Conservation (phyloP, 2,888 invertebrate genomes). For the Diplolepis rosae region DNA sequence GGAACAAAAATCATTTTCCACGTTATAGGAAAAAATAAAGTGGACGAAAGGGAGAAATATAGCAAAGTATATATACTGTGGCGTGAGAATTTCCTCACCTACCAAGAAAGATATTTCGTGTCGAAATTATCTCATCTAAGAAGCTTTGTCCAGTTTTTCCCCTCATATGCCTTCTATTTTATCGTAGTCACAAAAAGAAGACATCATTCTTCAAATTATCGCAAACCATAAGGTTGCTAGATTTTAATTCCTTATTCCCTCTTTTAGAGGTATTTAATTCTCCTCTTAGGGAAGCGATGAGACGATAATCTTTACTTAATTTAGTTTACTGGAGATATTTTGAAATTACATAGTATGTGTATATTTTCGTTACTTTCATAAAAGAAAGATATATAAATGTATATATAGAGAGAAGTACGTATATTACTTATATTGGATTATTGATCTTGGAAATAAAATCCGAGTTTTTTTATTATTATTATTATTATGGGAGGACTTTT, state of each 20-base stretch:
- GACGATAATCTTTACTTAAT: neutral
- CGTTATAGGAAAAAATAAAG: slow-evolving; percentile 20
- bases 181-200: neutral
- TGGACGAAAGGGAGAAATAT: slow-evolving; percentile 23
- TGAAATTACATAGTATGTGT: too few species aligned
- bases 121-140: slow-evolving; percentile 10
- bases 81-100: neutral
- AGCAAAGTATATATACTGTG: slow-evolving; percentile 7
- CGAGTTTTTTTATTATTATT: too few species aligned
- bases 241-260: slow-evolving; percentile 13
- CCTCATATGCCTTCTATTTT: neutral
- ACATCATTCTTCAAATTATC: neutral
- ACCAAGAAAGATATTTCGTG: neutral
- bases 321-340: too few species aligned
- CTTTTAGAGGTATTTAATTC: neutral
- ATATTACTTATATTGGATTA: too few species aligned
- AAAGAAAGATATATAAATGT: too few species aligned
- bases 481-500: too few species aligned
- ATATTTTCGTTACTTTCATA: too few species aligned
- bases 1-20: slow-evolving; percentile 14
- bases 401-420: too few species aligned
- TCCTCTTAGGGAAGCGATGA: slow-evolving; percentile 4
- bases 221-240: neutral
- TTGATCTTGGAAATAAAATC: too few species aligned
- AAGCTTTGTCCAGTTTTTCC: neutral